These are phyloP conservation scores for Grallaria varia DNA, from an alignment of 2,113 vertebrate genomes.

Conservation along the genomic window DNA sequence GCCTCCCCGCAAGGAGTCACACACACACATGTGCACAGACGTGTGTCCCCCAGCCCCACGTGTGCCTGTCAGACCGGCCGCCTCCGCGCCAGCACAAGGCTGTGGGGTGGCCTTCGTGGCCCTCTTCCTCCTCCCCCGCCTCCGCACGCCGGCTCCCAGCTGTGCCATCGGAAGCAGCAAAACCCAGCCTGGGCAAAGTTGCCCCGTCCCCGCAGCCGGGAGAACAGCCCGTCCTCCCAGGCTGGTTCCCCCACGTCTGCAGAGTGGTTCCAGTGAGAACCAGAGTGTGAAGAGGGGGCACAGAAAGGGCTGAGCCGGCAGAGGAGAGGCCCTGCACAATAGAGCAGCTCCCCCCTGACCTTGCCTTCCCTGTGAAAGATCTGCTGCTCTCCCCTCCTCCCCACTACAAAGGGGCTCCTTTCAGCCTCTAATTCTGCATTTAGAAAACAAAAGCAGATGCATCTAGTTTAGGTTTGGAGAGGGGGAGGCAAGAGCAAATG, in stretches of 20 bases:
- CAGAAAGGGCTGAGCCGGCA: constrained; percentile 42
- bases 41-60: fast-evolving
- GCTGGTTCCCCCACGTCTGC: neutral
- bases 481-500: constrained; percentile 50
- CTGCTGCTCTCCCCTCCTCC: constrained; percentile 47
- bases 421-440: constrained; percentile 56
- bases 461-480: constrained; percentile 24
- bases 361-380: constrained; percentile 35
- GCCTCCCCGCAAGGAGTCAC: fast-evolving
- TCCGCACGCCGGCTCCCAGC: neutral
- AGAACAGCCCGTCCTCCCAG: fast-evolving
- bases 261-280: neutral
- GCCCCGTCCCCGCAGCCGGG: fast-evolving
- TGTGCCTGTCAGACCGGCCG: neutral
- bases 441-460: constrained; percentile 67
- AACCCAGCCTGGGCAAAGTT: fast-evolving
- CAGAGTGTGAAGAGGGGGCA: constrained; percentile 15
- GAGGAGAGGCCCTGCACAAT: constrained; percentile 47
- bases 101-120: neutral
- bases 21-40: neutral
- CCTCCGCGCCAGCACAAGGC: neutral
- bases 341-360: constrained; percentile 23
- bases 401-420: constrained; percentile 44
- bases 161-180: neutral
- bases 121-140: neutral